Percentiles rank a stretch among this genome's conserved stretches.
These are phyloP conservation scores for Rhynchotus rufescens DNA, from an alignment of 2,797 vertebrate species.

Conservation along the genomic window DNA sequence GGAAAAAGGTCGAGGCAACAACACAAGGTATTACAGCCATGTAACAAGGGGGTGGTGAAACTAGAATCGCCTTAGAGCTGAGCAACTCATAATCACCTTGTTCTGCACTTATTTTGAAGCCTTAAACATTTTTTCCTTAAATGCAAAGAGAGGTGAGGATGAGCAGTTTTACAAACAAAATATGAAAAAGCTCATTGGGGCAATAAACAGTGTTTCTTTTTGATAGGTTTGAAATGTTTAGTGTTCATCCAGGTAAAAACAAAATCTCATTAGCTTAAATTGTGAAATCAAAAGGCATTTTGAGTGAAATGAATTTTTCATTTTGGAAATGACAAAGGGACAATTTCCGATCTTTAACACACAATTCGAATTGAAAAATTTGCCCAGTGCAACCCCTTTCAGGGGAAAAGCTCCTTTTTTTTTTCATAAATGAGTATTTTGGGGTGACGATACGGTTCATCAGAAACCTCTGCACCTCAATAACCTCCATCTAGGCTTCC, in stretches of 20 bases:
- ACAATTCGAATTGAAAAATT: slow-evolving; percentile 33
- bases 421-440: slow-evolving; percentile 6
- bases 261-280: slow-evolving; percentile 39
- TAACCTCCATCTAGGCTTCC: slow-evolving; percentile 42
- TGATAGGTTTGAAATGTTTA: slow-evolving; percentile 45
- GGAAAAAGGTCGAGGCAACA: slow-evolving; percentile 2
- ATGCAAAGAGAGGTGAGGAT: slow-evolving; percentile 1
- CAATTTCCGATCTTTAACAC: slow-evolving; percentile 30
- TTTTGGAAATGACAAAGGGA: slow-evolving; percentile 7
- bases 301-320: slow-evolving; percentile 44
- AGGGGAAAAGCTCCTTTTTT: slow-evolving; percentile 23
- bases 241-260: background rate
- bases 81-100: slow-evolving; percentile 17
- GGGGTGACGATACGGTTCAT: slow-evolving; percentile 33
- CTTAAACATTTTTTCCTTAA: background rate
- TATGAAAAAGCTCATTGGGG: background rate
- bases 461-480: slow-evolving; percentile 54
- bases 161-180: slow-evolving; percentile 17
- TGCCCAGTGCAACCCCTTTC: background rate
- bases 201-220: slow-evolving; percentile 36
- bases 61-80: slow-evolving; percentile 18
- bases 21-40: background rate
- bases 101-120: slow-evolving; percentile 4
- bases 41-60: slow-evolving; percentile 4
- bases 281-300: slow-evolving; percentile 65